Evolutionary conservation across 2,888 invertebrate species (phyloP), one percentile per base, ranked within the genome.

Genomic region (Loripinus fragilis): DNA sequence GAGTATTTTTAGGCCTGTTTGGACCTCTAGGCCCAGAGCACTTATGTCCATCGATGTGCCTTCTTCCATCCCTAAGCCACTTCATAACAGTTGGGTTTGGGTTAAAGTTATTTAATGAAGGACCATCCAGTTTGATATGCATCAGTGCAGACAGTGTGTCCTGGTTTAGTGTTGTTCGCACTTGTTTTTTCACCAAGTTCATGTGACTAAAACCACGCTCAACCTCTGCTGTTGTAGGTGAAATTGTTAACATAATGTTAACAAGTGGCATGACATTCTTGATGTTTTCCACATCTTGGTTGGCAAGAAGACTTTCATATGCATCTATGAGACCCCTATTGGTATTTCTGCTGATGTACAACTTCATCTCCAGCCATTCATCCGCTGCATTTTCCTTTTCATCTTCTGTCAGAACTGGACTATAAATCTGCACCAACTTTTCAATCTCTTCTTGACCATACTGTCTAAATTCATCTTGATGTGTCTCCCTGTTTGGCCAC

Each of bases 371-470:
- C 25, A 17, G 67, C 20, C 5, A 23, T n/a, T 41, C 42, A 55
- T 55, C 55, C 23, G 12, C 23, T 10, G 55, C 55, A 17, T 55
- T 55, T 10, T n/a, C 55, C 23, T 55, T 10, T 55, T 55, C 55
- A 17, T 55, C 55, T 10, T 55, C n/a, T n/a, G 25, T 35, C 2
- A 60, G 42, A 12, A 71, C 38, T 52, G 71, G 41, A 28, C 17
- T 12, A 42, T 17, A 55, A 10, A 60, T 12, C 3, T 71, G 45
- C 15, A 71, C 55, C 12, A 71, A 48, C 12, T 65, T 65, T n/a
- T 72, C 48, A 30, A 72, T 66, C 15, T 72, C 65, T 45, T 64
- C 72, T 42, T 72, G 45, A 3, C 72, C 72, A 72, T 72, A 65
- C 17, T 35, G 1, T 2, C 23, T 45, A 35, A 72, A 72, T 20